Evolutionary conservation across 2,888 invertebrate genomes (phyloP).

Genomic region (Lucinisca nassula): DNA sequence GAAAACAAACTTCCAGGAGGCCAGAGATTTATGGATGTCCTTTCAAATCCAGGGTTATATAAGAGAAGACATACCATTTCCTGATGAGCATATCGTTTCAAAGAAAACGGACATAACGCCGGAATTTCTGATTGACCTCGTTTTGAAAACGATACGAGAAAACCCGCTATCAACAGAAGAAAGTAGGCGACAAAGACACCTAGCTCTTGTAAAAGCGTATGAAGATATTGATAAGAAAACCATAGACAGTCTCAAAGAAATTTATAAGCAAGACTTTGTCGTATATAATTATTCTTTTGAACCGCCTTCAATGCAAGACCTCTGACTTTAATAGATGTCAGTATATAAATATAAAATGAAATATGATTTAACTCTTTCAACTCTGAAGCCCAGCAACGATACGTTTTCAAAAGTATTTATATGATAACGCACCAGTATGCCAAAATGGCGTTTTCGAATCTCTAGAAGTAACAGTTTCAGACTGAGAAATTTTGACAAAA

Average conservation of each 20-base stretch:
- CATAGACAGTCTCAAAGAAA: not conserved
- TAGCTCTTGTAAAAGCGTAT: conserved; percentile 21
- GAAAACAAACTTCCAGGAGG: not conserved
- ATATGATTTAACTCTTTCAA: too few relatives aligned
- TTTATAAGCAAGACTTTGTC: conserved; percentile 29
- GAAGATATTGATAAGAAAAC: not conserved
- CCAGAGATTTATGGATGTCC: conserved; percentile 1
- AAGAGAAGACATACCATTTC: not conserved
- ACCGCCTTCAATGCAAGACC: too few relatives aligned
- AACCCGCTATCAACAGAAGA: conserved; percentile 23
- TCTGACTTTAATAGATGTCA: too few relatives aligned
- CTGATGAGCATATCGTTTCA: not conserved
- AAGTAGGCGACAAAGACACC: conserved; percentile 1
- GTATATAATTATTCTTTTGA: conserved; percentile 11
- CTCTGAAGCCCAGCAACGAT: too few relatives aligned
- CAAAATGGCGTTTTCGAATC: too few relatives aligned
- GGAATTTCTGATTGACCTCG: not conserved
- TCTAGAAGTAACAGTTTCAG: too few relatives aligned
- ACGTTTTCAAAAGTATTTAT: too few relatives aligned
- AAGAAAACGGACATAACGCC: not conserved
- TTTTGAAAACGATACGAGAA: conserved; percentile 1
- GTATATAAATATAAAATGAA: too few relatives aligned
- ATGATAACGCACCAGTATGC: too few relatives aligned
- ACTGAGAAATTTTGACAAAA: too few relatives aligned
- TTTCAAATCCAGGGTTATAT: conserved; percentile 35